A percentile compares a stretch with the other conserved stretches of the same genome.
Evolutionary conservation across 1,140 invertebrate species (phyloP).

Genomic region (Zaprionus gabonicus): DNA sequence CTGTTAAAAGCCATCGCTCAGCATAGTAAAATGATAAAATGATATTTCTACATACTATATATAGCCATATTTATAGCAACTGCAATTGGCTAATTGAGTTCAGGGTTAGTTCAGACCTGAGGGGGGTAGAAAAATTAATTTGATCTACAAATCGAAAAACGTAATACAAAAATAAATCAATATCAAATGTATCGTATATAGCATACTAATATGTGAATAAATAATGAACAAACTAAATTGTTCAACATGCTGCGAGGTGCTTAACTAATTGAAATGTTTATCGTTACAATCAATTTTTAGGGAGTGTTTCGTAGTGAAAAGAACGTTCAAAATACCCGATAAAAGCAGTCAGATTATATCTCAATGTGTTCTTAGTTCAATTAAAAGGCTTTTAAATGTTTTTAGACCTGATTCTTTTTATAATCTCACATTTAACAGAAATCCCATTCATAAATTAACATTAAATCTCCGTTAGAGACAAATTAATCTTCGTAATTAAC

Average conservation of each 20-base stretch:
- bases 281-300: background rate
- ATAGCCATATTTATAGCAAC: background rate
- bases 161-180: background rate
- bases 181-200: background rate
- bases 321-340: background rate
- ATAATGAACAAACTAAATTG: background rate
- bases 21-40: constrained; percentile 20
- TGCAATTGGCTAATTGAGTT: constrained; percentile 56
- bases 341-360: background rate
- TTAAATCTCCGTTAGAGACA: background rate
- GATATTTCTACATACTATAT: background rate
- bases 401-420: background rate
- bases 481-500: background rate
- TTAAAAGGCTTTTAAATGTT: background rate
- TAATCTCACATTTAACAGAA: background rate
- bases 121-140: background rate
- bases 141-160: background rate
- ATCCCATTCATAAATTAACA: background rate
- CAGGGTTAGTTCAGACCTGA: constrained; percentile 43
- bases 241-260: background rate
- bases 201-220: constrained; percentile 5
- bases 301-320: background rate
- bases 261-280: background rate
- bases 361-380: background rate
- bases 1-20: constrained; percentile 36